Conservation (phyloP, 2,797 vertebrate genomes). For the Presbytis comata region DNA sequence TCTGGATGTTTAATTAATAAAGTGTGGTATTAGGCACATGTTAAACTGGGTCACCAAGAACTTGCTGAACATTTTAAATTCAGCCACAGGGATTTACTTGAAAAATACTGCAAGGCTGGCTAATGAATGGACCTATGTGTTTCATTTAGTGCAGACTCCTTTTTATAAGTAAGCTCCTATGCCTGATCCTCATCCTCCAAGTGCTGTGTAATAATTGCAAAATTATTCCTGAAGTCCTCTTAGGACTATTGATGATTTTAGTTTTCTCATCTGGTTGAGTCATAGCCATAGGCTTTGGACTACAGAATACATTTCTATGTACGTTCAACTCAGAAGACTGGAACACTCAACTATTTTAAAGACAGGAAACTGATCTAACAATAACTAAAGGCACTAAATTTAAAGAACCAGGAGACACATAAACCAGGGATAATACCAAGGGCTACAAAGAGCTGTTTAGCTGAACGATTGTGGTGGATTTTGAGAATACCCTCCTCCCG, state of each 20-base stretch:
- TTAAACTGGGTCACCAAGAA: neutral
- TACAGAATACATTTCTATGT: neutral
- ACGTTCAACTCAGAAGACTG: neutral
- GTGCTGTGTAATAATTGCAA: too few relatives aligned
- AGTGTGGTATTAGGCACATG: neutral
- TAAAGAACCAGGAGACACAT: neutral
- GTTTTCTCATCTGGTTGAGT: neutral
- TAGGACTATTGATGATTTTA: neutral
- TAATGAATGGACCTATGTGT: neutral
- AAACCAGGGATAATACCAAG: neutral
- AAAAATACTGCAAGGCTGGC: neutral
- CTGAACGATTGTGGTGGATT: neutral
- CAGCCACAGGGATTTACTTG: neutral
- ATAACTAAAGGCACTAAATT: neutral
- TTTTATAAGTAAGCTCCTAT: neutral
- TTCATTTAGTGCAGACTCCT: neutral
- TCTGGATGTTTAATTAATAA: neutral
- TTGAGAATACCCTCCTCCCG: neutral
- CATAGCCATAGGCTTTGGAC: neutral
- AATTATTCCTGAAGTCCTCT: neutral
- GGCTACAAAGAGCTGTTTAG: neutral
- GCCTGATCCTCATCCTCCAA: neutral
- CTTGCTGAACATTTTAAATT: conserved; percentile 19
- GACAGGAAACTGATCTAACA: neutral
- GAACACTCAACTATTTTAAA: neutral